These are phyloP conservation scores for Panulirus ornatus DNA, from an alignment of 1,140 invertebrate species.

Conservation along the genomic window DNA sequence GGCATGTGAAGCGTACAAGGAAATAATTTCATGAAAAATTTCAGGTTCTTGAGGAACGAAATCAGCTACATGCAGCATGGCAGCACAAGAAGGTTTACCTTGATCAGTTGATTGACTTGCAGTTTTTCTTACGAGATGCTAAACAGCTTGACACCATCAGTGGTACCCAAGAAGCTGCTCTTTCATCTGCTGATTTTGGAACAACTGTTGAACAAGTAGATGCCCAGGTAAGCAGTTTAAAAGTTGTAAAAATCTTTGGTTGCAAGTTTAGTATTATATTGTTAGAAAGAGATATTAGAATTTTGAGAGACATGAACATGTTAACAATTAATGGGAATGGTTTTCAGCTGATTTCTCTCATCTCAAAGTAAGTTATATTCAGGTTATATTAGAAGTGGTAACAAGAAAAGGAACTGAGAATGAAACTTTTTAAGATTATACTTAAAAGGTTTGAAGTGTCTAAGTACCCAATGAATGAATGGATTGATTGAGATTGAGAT, in stretches of 20 bases:
- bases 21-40: too few relatives aligned
- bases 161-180: slow-evolving; percentile 86
- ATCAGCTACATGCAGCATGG: slow-evolving; percentile 90
- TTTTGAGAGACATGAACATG: not conserved
- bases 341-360: too few relatives aligned
- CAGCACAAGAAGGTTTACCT: slow-evolving; percentile 92
- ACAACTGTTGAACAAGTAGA: slow-evolving; percentile 90
- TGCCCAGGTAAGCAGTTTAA: slow-evolving; percentile 81
- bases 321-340: not conserved
- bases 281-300: not conserved
- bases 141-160: slow-evolving; percentile 95
- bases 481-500: too few relatives aligned
- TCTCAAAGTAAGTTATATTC: too few relatives aligned
- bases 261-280: not conserved
- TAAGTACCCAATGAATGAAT: too few relatives aligned
- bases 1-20: too few relatives aligned
- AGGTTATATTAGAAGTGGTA: too few relatives aligned
- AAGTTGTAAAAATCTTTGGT: not conserved
- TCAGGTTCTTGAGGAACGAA: slow-evolving; percentile 87
- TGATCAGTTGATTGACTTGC: slow-evolving; percentile 95
- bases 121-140: slow-evolving; percentile 96
- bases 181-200: slow-evolving; percentile 77
- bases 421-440: too few relatives aligned
- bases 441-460: too few relatives aligned
- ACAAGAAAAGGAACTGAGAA: too few relatives aligned